These are phyloP conservation scores for Podarcis lilfordi DNA, from an alignment of 2,797 vertebrate species.

Conservation along the genomic window DNA sequence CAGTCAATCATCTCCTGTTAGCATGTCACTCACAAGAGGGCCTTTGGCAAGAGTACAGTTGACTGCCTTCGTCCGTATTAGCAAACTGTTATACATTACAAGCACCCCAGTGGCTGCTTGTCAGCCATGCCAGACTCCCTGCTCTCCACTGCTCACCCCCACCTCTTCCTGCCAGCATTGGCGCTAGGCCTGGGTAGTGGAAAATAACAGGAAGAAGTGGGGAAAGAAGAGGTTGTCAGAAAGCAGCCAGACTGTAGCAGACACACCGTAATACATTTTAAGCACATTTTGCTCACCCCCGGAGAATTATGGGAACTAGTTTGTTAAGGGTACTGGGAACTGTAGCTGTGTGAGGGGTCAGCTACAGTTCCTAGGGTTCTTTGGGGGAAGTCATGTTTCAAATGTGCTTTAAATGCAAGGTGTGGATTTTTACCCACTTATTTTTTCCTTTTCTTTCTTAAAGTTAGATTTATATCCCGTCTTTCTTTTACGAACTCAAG, in stretches of 20 bases:
- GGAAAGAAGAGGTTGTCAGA: neutral
- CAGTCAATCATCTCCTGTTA: conserved; percentile 25
- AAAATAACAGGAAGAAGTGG: neutral
- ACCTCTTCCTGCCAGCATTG: neutral
- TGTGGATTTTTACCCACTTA: no score
- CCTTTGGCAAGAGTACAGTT: neutral
- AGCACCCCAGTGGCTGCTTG: neutral
- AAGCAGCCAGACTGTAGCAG: neutral
- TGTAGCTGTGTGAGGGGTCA: no score
- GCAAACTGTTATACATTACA: neutral
- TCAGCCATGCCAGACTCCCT: neutral
- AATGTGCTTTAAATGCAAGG: no score
- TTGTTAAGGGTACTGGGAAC: no score
- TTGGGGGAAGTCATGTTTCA: no score
- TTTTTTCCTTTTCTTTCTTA: no score
- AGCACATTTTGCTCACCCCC: no score
- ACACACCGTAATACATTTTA: no score
- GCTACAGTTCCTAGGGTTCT: no score
- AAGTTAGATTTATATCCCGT: neutral
- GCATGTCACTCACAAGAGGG: neutral
- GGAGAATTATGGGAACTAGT: no score
- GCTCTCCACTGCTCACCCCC: neutral
- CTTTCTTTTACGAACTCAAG: neutral
- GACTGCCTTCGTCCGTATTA: neutral
- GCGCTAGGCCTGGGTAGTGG: neutral